A percentile compares a stretch with the other conserved stretches of the same genome.
phyloP scores from a whole-genome alignment of 1,140 invertebrate genomes.

The Psilanteris sp. region DNA sequence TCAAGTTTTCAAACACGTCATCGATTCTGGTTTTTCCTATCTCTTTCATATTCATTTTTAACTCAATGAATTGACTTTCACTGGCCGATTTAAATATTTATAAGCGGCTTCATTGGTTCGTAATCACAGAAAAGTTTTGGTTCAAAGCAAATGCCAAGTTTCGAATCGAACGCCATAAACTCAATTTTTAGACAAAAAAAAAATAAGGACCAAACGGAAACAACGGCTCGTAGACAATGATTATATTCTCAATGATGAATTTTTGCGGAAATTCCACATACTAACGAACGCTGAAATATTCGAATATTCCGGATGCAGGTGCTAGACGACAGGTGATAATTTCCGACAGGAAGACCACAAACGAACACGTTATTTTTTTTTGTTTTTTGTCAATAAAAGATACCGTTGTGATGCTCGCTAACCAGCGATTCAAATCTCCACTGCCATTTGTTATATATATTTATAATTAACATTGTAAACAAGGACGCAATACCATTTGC shows the following conservation, averaged over 20 bases:
- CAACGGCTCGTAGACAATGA: no score
- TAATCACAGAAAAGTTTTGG: no score
- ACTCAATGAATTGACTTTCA: background rate
- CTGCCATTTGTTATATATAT: no score
- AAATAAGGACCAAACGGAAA: no score
- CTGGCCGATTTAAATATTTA: background rate
- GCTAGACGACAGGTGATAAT: conserved; percentile 35
- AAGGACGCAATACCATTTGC: no score
- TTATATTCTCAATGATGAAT: no score
- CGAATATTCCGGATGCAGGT: conserved; percentile 43
- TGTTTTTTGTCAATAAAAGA: conserved; percentile 14
- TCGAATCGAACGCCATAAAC: no score
- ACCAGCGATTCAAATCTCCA: no score
- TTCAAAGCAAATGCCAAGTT: no score
- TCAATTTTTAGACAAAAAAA: no score
- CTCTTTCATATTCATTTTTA: background rate
- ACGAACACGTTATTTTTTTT: conserved; percentile 6
- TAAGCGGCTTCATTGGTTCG: no score
- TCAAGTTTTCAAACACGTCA: background rate
- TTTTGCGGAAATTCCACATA: conserved; percentile 51
- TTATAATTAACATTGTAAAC: no score
- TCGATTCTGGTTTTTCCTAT: background rate
- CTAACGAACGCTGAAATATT: conserved; percentile 18
- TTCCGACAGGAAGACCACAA: conserved; percentile 42
- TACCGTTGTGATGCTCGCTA: background rate